Evolutionary conservation across 2,113 vertebrate genomes (phyloP), one percentile per base, ranked within the genome.

Genomic region (Oncorhynchus kisutch): DNA sequence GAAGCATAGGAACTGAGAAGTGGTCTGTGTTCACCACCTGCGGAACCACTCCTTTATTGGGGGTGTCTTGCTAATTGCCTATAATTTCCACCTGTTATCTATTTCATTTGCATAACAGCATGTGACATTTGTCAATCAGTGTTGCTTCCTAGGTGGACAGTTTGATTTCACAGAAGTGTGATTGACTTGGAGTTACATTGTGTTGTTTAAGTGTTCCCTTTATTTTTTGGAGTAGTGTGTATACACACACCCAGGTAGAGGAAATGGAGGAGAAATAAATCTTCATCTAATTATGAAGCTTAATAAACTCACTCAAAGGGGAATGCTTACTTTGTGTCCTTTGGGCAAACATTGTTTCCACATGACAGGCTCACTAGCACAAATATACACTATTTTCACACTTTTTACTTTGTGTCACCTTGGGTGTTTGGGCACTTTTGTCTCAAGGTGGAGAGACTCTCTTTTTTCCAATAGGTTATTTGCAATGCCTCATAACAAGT

Each of bases 201-300:
- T 27, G 27, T 27, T 27, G 27, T 27, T 27, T 27, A 27, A 27
- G 27, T 27, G 27, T 27, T 27, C 27, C 27, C 27, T 27, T 27
- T 27, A 27, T 27, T 27, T 27, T 27, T 25, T 27, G 3, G 2
- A 27, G 27, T 3, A 27, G 27, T 27, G 0, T 27, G 25, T 31
- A 25, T 25, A 25, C 49, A 9, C n/a, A n/a, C 49, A 24, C n/a
- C 12, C 71, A 78, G 86, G 69, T 51, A 75, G 22, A 81, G 82
- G 75, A 89, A 91, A 85, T 62, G 75, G 48, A 82, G 80, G 76
- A 74, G 49, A 88, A 90, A 85, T 65, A 88, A 85, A 88, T 85
- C 49, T 74, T 87, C 74, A 82, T 66, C 71, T 88, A 87, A 89
- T 91, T 87, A 86, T 62, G 84, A 78, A 85, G 71, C 83, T 88